Evolutionary conservation across 2,113 vertebrate genomes (phyloP).

Genomic region (Pedetes capensis): DNA sequence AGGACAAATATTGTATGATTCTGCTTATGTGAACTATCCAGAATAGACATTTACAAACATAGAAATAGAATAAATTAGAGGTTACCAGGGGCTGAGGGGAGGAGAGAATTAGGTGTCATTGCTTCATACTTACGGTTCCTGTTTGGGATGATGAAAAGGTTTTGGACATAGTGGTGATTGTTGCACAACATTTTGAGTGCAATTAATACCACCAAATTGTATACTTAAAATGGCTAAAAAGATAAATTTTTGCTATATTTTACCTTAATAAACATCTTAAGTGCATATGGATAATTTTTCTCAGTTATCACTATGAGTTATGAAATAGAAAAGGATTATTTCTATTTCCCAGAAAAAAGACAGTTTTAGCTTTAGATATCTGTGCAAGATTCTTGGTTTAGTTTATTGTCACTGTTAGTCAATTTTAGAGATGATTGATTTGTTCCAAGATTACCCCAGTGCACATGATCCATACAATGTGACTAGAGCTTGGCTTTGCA

Average conservation of each 20-base stretch:
- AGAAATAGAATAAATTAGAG: neutral
- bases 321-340: neutral
- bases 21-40: neutral
- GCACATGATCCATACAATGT: neutral
- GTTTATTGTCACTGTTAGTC: neutral
- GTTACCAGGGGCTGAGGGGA: neutral
- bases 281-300: neutral
- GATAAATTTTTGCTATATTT: conserved; percentile 18
- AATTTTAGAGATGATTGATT: conserved; percentile 3
- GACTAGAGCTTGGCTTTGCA: neutral
- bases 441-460: neutral
- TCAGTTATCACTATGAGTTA: neutral
- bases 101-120: neutral
- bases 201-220: neutral
- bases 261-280: neutral
- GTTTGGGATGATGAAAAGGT: neutral
- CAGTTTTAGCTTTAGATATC: neutral
- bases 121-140: neutral
- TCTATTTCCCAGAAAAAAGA: neutral
- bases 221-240: neutral
- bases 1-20: neutral
- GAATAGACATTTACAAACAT: neutral
- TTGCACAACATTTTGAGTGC: neutral
- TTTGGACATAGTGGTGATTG: neutral
- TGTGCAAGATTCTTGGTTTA: neutral